phyloP scores from a whole-genome alignment of 2,113 vertebrate genomes.

The Talpa occidentalis region DNA sequence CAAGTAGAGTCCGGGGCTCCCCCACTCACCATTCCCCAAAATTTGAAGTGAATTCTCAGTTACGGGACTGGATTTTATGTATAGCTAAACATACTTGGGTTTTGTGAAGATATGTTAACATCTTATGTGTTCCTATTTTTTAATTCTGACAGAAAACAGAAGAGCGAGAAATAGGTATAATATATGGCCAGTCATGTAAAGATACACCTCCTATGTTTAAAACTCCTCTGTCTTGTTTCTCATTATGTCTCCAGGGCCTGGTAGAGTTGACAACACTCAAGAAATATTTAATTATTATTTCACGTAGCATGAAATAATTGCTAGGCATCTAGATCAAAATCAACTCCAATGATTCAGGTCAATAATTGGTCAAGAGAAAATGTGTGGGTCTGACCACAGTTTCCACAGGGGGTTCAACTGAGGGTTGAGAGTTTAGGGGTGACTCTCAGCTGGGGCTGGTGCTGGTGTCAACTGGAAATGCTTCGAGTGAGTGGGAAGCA shows the following conservation, averaged over 20 bases:
- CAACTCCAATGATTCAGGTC: conserved; percentile 1
- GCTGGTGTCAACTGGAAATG: not conserved
- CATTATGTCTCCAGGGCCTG: not conserved
- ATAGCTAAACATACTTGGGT: not conserved
- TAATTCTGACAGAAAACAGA: not conserved
- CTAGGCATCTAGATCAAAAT: not conserved
- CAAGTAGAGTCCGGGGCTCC: not conserved
- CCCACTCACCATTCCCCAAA: not conserved
- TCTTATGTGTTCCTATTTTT: not conserved
- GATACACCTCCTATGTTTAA: not conserved
- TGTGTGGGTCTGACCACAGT: not conserved
- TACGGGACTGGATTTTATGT: not conserved
- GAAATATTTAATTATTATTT: conserved; percentile 42
- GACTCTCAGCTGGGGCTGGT: not conserved
- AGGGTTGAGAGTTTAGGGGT: not conserved
- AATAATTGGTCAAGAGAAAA: not conserved
- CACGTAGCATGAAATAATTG: not conserved
- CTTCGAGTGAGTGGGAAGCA: not conserved
- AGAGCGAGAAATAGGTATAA: not conserved
- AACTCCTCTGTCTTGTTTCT: not conserved
- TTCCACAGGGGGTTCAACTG: not conserved
- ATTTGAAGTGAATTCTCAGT: not conserved
- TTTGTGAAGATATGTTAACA: not conserved
- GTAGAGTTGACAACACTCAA: not conserved
- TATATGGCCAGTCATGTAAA: not conserved